These are phyloP conservation scores for Triops cancriformis DNA, from an alignment of 1,140 invertebrate genomes.

Conservation along the genomic window DNA sequence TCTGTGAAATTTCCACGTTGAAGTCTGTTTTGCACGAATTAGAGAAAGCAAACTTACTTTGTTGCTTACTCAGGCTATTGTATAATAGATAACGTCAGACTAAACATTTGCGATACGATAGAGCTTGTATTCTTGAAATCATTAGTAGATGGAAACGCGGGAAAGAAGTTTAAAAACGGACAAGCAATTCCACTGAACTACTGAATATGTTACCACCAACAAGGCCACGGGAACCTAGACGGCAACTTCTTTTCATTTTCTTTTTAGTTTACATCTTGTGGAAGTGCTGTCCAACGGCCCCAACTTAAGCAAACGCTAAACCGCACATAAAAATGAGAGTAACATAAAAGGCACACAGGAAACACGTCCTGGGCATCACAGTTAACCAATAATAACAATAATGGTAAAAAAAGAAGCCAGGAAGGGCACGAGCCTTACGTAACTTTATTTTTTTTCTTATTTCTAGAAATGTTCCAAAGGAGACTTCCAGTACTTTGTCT, in stretches of 20 bases:
- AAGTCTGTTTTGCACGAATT: too few relatives aligned
- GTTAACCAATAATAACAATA: neutral
- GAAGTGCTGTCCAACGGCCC: neutral
- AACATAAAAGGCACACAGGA: neutral
- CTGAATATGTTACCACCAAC: neutral
- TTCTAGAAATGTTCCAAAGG: conserved; percentile 29
- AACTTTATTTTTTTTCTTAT: conserved; percentile 13
- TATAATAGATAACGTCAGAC: neutral
- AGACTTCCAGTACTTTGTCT: conserved; percentile 34
- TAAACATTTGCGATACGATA: neutral
- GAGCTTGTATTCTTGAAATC: neutral
- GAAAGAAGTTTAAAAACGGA: neutral
- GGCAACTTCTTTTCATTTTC: too few relatives aligned
- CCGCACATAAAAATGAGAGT: neutral
- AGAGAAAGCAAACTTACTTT: too few relatives aligned
- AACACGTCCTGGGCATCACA: conserved; percentile 2
- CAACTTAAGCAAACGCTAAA: neutral
- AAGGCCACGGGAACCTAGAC: neutral
- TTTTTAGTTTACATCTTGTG: neutral
- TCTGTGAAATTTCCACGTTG: too few relatives aligned
- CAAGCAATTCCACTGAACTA: neutral
- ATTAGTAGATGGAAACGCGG: neutral
- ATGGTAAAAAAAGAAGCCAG: neutral
- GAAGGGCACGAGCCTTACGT: neutral
- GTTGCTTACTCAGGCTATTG: too few relatives aligned